A percentile compares a stretch with the other conserved stretches of the same genome.
Evolutionary conservation across 2,888 invertebrate species (phyloP).

Genomic region (Agonopterix alstromeriana): DNA sequence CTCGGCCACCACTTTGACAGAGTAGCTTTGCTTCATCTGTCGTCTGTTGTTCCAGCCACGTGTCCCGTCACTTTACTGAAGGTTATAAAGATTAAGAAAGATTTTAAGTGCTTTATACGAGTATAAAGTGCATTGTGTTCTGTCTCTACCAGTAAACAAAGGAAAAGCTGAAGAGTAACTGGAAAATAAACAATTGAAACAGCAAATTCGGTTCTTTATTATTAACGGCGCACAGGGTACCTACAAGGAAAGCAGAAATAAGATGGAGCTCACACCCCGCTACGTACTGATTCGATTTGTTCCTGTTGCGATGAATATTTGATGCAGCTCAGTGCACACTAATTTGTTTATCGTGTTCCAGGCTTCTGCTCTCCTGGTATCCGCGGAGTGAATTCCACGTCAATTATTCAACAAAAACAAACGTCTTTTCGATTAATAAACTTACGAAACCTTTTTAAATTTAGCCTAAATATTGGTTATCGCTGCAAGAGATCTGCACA

Average conservation of each 20-base stretch:
- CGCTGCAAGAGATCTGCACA: conserved; percentile 22
- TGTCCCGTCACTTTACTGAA: no score
- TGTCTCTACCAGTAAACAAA: conserved; percentile 4
- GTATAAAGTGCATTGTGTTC: no score
- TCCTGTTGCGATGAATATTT: conserved; percentile 74
- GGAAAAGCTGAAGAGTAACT: conserved; percentile 3
- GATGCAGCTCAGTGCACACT: conserved; percentile 73
- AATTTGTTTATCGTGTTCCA: conserved; percentile 72
- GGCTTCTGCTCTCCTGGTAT: conserved; percentile 49
- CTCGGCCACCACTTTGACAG: no score
- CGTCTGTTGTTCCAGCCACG: no score
- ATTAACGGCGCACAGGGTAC: conserved; percentile 37
- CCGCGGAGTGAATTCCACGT: conserved; percentile 26
- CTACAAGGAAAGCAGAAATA: conserved; percentile 43
- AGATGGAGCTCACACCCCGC: conserved; percentile 42
- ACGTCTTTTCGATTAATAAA: conserved; percentile 8
- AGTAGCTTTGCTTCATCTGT: no score
- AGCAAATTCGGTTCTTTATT: conserved; percentile 40
- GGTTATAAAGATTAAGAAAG: no score
- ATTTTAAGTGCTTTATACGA: no score
- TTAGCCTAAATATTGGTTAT: conserved; percentile 21
- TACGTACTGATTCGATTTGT: conserved; percentile 72
- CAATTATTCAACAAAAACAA: conserved; percentile 30
- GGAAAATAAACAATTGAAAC: conserved; percentile 17
- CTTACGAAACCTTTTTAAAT: background rate